Conservation (phyloP, 2,113 vertebrate genomes). For the Platichthys stellatus region DNA sequence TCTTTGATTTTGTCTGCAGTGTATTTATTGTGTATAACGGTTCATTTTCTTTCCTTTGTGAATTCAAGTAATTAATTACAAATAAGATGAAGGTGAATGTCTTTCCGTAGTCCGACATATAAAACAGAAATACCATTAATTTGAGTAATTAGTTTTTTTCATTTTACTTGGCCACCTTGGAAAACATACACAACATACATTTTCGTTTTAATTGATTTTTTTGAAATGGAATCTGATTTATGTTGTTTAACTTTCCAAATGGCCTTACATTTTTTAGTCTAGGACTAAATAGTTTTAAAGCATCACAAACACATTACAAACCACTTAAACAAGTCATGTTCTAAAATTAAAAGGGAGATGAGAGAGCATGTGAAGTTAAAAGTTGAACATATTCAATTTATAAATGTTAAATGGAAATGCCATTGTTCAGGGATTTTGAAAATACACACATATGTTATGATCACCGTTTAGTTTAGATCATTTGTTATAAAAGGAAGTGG, state of each 20-base stretch:
- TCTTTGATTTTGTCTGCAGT: conserved; percentile 3
- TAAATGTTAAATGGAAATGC: too few species aligned
- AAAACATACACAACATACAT: background rate
- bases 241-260: background rate
- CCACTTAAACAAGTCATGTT: too few species aligned
- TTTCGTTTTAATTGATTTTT: background rate
- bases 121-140: background rate
- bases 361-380: too few species aligned
- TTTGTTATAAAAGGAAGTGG: too few species aligned
- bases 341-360: too few species aligned
- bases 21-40: background rate
- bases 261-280: too few species aligned
- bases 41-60: conserved; percentile 8
- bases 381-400: too few species aligned
- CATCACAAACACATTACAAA: too few species aligned
- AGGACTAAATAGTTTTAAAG: too few species aligned
- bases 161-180: background rate
- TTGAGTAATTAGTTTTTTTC: background rate
- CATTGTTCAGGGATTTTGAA: too few species aligned
- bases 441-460: too few species aligned
- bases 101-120: background rate
- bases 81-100: background rate
- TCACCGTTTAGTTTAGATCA: too few species aligned
- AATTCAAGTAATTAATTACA: conserved; percentile 4
- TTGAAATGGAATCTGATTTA: background rate